Base-by-base conservation (phyloP, 2,888 invertebrate species). In the Latrodectus elegans region DNA sequence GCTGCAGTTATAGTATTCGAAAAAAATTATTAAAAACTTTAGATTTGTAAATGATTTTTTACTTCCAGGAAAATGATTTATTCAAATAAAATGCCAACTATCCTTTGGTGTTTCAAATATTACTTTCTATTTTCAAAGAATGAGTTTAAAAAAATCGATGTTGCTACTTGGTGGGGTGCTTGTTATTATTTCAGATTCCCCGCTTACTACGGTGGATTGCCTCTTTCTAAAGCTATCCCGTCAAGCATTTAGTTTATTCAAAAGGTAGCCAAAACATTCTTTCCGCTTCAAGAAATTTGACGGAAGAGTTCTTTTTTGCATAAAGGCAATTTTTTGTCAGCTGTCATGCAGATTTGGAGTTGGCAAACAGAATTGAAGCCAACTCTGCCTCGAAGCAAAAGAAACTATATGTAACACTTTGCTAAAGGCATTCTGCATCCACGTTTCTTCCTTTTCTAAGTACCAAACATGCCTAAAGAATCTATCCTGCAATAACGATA, bases 211-310 rank as follows among this genome's bases (percentile, higher is more conserved):
- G 64, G 11, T 17, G 53, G 38, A 70, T 55, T 72, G 51, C 51
- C 22, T 22, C 71, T 26, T 80, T 80, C 72, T 38, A 38, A 77
- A 60, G 22, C 60, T 60, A 72, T 72, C 64, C 49, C 72, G 64
- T 72, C 72, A 38, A 80, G 64, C 79, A 60, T 80, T 80, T 80
- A 80, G 79, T 55, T 80, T 72, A 71, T 80, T 80, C 70, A 64
- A 70, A 78, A 52, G 49, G 79, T 60, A 17, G 22, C 65, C 71
- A 70, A 51, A 60, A 60, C 79, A 80, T 80, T 80, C 72, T 80
- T 80, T 64, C 71, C 79, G 60, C 79, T 80, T 71, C 71, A 72
- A 52, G 22, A 53, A 64, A 49, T 70, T 71, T 77, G 53, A 64
- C n/a, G 71, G 79, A 80, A 80, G 72, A 80, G 72, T 78, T 55